These are phyloP conservation scores for Thrips palmi DNA, from an alignment of 1,140 invertebrate genomes.

Conservation along the genomic window DNA sequence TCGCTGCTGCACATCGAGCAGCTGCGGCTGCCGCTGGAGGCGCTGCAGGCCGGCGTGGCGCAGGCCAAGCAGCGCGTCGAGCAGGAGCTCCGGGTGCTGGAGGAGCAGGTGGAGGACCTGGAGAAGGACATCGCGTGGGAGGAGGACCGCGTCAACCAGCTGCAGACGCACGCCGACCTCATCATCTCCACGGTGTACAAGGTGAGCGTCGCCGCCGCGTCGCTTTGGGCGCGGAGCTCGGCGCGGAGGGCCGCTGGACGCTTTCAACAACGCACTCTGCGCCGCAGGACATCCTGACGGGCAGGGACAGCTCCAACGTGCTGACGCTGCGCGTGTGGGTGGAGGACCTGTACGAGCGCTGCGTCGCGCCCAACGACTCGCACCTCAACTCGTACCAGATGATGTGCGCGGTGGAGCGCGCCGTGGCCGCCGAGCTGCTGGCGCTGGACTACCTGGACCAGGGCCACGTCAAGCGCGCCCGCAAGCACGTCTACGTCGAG, in stretches of 20 bases:
- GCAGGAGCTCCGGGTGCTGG: constrained; percentile 20
- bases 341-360: constrained; percentile 41
- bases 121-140: constrained; percentile 22
- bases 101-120: constrained; percentile 20
- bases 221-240: too few species aligned
- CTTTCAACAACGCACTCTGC: too few species aligned
- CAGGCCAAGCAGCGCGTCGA: constrained; percentile 21
- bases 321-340: constrained; percentile 37
- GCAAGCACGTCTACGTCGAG: constrained; percentile 34
- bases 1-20: constrained; percentile 39
- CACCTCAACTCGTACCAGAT: constrained; percentile 30
- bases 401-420: constrained; percentile 39
- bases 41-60: constrained; percentile 28
- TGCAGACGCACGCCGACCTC: constrained; percentile 26
- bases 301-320: too few species aligned
- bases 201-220: constrained; percentile 23
- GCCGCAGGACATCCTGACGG: too few species aligned
- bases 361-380: constrained; percentile 33
- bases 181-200: constrained; percentile 26
- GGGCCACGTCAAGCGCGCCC: constrained; percentile 31
- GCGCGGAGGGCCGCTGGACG: too few species aligned
- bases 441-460: constrained; percentile 35
- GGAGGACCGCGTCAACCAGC: constrained; percentile 22
- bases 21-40: constrained; percentile 31
- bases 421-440: constrained; percentile 33